A percentile compares a stretch with the other conserved stretches of the same genome.
These are phyloP conservation scores for Tichodroma muraria DNA, from an alignment of 2,113 vertebrate genomes.

Conservation along the genomic window DNA sequence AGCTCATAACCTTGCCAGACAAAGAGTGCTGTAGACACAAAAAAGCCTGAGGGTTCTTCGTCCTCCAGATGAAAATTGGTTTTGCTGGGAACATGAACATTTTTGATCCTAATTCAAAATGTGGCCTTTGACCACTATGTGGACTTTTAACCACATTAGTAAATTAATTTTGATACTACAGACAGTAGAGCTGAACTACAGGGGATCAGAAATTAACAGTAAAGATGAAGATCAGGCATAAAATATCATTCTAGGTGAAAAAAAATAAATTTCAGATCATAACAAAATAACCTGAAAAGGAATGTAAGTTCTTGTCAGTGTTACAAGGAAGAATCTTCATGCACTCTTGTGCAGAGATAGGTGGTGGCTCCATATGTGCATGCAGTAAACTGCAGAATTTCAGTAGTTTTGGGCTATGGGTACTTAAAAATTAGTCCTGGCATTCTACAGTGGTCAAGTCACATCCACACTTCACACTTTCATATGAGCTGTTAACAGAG, in stretches of 20 bases:
- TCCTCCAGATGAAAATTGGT: not conserved
- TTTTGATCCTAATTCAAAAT: conserved; percentile 8
- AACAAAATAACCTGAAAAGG: not conserved
- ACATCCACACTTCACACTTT: not conserved
- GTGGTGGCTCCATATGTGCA: not conserved
- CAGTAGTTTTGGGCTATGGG: not conserved
- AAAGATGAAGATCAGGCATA: not conserved
- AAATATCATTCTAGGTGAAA: not conserved
- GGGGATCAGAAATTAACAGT: not conserved
- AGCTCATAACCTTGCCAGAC: not conserved
- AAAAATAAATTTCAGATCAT: not conserved
- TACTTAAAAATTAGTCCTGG: not conserved
- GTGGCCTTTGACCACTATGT: not conserved
- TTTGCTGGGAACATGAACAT: not conserved
- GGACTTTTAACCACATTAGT: too few relatives aligned
- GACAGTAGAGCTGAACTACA: not conserved
- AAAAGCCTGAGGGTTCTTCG: not conserved
- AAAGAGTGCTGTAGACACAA: not conserved
- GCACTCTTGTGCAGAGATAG: not conserved
- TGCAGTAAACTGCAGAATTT: not conserved
- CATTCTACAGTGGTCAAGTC: not conserved
- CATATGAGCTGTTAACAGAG: not conserved
- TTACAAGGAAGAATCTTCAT: not conserved
- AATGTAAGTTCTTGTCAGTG: not conserved
- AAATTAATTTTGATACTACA: not conserved